phyloP scores from a whole-genome alignment of 2,797 vertebrate species.

The Urocyon cinereoargenteus region DNA sequence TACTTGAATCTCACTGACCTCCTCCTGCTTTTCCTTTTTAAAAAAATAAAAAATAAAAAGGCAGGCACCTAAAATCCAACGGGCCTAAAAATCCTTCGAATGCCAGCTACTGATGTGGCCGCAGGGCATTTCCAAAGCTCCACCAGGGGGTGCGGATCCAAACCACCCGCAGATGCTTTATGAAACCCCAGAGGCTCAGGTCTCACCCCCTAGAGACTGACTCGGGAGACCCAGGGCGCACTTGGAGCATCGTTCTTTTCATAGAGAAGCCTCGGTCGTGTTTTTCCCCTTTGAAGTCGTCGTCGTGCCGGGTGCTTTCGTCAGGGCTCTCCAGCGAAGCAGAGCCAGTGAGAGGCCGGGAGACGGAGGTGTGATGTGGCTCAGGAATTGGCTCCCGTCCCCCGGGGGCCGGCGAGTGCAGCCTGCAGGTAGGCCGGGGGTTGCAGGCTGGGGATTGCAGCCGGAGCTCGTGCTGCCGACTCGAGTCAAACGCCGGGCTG shows the following conservation, averaged over 20 bases:
- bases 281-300: background rate
- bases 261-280: background rate
- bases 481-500: background rate
- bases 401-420: background rate
- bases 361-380: background rate
- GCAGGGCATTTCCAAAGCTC: background rate
- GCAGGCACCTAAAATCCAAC: background rate
- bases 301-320: background rate
- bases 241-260: slow-evolving; percentile 23
- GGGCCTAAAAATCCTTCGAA: background rate
- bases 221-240: background rate
- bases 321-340: background rate
- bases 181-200: background rate
- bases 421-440: background rate
- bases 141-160: background rate
- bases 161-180: background rate
- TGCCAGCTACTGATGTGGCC: background rate
- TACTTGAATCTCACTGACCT: slow-evolving; percentile 21
- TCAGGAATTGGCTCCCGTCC: background rate
- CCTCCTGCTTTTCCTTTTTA: background rate
- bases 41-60: background rate
- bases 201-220: background rate
- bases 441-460: background rate
- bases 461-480: background rate
- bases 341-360: background rate